Evolutionary conservation across 2,888 invertebrate species (phyloP).

Genomic region (Chloromyia formosa): DNA sequence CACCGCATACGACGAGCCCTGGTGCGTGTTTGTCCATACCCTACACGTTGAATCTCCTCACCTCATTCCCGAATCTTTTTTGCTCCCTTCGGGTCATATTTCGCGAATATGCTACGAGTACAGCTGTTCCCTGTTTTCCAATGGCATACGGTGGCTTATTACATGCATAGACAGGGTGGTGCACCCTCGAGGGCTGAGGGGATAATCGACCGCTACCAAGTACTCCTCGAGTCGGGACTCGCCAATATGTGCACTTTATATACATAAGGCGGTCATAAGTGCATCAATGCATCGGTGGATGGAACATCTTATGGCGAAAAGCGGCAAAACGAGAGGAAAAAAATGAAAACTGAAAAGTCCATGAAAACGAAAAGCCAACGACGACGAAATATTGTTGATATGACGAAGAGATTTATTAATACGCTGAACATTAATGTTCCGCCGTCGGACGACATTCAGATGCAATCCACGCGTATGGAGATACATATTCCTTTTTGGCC

Average conservation of each 20-base stretch:
- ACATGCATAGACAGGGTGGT: conserved; percentile 15
- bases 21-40: conserved; percentile 44
- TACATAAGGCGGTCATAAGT: conserved; percentile 35
- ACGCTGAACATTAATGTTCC: not conserved
- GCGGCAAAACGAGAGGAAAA: conserved; percentile 18
- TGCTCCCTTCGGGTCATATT: conserved; percentile 28
- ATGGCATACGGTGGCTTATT: conserved; percentile 31
- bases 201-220: not conserved
- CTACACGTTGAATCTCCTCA: not conserved
- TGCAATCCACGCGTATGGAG: conserved; percentile 3
- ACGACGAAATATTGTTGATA: conserved; percentile 31
- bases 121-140: conserved; percentile 20
- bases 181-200: conserved; percentile 16
- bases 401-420: conserved; percentile 40
- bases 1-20: conserved; percentile 17
- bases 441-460: not conserved
- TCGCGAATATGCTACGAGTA: conserved; percentile 9
- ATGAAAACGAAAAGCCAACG: conserved; percentile 34
- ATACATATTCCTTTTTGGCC: not conserved
- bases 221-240: conserved; percentile 6
- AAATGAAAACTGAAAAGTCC: conserved; percentile 5
- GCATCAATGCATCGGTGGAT: conserved; percentile 3
- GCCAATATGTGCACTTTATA: conserved; percentile 23
- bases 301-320: conserved; percentile 21
- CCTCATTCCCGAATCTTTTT: not conserved